Base-by-base conservation (phyloP, 2,888 invertebrate species). In the Stenodema calcarata region DNA sequence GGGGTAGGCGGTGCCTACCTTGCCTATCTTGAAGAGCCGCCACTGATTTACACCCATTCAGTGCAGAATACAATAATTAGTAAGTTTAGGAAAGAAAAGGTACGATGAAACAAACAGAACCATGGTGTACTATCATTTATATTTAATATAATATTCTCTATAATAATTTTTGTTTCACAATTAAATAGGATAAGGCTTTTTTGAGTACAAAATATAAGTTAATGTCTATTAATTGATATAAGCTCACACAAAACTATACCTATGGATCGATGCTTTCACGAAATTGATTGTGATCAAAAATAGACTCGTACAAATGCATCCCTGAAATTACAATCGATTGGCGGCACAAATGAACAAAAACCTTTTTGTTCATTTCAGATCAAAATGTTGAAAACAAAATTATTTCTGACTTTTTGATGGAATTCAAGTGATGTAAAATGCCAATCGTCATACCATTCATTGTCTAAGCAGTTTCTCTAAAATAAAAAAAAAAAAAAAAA, bases 171-270 rank as follows among this genome's bases (percentile, higher is more conserved):
- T n/a, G 23, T 62, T 62, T 27, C 18, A 62, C 62, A 62, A 62
- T 62, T 54, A 54, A 62, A 62, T 62, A 62, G 62, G 62, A 73
- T 73, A 41, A 35, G 35, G 30, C 73, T 62, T 62, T 70, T n/a
- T 18, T 73, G 73, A 73, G 73, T 73, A 73, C 73, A 73, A 73
- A 73, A 73, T 73, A 73, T 73, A 73, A 73, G 18, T 73, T 41
- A 73, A 73, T 35, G 41, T 73, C 41, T 73, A 73, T 41, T 73
- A 73, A 4, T 73, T 73, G 73, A n/a, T 41, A 73, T 73, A 73
- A 73, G 73, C 73, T 73, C 73, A 73, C 73, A 73, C 73, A 41
- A 41, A 73, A 73, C 30, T 41, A 73, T 35, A 73, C 9, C 73
- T 62, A 62, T 23, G 62, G 62, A 62, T 62, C 62, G 62, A 62